These are phyloP conservation scores for Phrynocephalus versicolor DNA, from an alignment of 2,113 vertebrate genomes.

Conservation along the genomic window DNA sequence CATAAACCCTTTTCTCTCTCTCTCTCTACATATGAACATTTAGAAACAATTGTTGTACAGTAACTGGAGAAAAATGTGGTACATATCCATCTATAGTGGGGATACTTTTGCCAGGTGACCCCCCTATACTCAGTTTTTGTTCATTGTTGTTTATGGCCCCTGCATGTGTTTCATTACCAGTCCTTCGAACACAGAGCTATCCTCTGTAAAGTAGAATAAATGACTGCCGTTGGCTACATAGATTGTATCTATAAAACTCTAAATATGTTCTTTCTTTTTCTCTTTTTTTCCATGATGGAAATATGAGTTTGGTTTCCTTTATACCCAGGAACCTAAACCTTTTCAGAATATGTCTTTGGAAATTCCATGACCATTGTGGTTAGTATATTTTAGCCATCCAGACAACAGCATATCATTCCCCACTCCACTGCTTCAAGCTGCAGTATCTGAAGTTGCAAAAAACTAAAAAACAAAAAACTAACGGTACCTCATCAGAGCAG, in stretches of 20 bases:
- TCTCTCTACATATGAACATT: not conserved
- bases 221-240: not conserved
- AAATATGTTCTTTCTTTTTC: not conserved
- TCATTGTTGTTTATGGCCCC: not conserved
- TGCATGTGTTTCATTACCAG: not conserved
- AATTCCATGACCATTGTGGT: not conserved
- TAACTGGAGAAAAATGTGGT: not conserved
- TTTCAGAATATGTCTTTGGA: not conserved
- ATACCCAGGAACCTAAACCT: not conserved
- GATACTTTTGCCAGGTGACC: not conserved
- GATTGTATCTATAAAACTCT: not conserved
- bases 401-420: not conserved
- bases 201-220: not conserved
- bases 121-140: not conserved
- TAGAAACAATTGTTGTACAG: not conserved
- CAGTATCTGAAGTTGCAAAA: not conserved
- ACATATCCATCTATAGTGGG: not conserved
- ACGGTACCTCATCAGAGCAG: not conserved
- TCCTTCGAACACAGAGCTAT: not conserved
- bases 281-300: not conserved
- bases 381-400: not conserved
- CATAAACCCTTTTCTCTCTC: too few species aligned
- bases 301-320: not conserved
- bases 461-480: not conserved
- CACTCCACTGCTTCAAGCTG: not conserved